Evolutionary conservation across 1,140 invertebrate species (phyloP).

Genomic region (Dermatophagoides farinae): DNA sequence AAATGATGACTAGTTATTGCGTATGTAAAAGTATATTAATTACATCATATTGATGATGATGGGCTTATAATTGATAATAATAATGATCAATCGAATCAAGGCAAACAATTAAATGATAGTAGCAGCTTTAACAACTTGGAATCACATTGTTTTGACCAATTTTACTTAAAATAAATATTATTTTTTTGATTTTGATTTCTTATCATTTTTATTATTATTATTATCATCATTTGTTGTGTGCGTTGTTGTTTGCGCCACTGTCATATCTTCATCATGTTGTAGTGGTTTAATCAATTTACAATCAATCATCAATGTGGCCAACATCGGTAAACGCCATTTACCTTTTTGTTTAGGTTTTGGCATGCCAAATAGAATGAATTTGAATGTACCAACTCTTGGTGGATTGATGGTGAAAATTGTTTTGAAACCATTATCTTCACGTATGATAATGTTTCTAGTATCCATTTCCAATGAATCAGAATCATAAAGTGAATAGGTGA

Average conservation of each 20-base stretch:
- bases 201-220: not conserved
- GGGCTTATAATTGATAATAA: too few relatives aligned
- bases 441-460: slow-evolving; percentile 19
- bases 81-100: too few relatives aligned
- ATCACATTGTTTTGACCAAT: too few relatives aligned
- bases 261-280: slow-evolving; percentile 17
- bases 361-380: slow-evolving; percentile 25
- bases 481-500: slow-evolving; percentile 23
- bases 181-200: not conserved
- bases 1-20: too few relatives aligned
- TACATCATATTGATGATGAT: too few relatives aligned
- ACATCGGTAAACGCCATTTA: slow-evolving; percentile 23
- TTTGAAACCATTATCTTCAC: slow-evolving; percentile 22
- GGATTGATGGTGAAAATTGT: slow-evolving; percentile 23
- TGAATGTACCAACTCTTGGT: slow-evolving; percentile 24
- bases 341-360: slow-evolving; percentile 24
- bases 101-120: too few relatives aligned
- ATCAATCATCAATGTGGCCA: slow-evolving; percentile 25
- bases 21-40: too few relatives aligned
- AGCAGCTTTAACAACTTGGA: too few relatives aligned
- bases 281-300: slow-evolving; percentile 23
- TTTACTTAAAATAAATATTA: too few relatives aligned
- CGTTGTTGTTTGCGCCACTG: too few relatives aligned
- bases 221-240: not conserved
- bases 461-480: slow-evolving; percentile 21